phyloP scores from a whole-genome alignment of 2,888 invertebrate species.

The Pomacea canaliculata region DNA sequence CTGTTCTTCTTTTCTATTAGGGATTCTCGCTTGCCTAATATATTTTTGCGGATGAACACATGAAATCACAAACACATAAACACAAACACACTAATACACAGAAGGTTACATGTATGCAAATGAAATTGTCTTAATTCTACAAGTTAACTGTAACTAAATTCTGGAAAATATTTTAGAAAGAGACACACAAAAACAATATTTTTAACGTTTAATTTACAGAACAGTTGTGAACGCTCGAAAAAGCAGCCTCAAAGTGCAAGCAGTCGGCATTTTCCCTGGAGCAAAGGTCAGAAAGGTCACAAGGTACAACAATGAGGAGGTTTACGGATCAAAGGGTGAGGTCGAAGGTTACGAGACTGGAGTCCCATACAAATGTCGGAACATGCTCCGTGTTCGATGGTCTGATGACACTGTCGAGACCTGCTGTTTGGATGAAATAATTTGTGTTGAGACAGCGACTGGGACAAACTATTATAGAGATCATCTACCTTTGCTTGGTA shows the following conservation, averaged over 20 bases:
- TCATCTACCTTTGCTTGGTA: conserved; percentile 26
- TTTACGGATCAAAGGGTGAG: conserved; percentile 17
- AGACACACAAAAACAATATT: neutral
- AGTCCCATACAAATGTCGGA: conserved; percentile 1
- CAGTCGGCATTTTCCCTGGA: conserved; percentile 14
- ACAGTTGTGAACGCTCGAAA: conserved; percentile 2
- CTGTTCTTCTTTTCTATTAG: no score
- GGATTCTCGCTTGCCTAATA: no score
- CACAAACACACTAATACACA: no score
- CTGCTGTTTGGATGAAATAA: conserved; percentile 21
- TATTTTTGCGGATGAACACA: no score
- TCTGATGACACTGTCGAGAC: conserved; percentile 3
- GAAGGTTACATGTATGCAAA: no score
- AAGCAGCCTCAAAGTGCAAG: conserved; percentile 11
- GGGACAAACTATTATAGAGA: conserved; percentile 31
- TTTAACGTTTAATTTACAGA: neutral
- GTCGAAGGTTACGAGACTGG: conserved; percentile 10
- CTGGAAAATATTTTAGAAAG: no score
- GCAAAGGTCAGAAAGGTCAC: conserved; percentile 15
- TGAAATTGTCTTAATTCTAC: no score
- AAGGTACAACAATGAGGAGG: conserved; percentile 14
- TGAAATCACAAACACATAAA: no score
- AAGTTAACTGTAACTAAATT: no score
- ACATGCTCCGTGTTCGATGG: conserved; percentile 24
- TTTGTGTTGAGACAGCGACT: conserved; percentile 25